Base-by-base conservation (phyloP, 2,797 vertebrate genomes). In the Pteronotus mesoamericanus region DNA sequence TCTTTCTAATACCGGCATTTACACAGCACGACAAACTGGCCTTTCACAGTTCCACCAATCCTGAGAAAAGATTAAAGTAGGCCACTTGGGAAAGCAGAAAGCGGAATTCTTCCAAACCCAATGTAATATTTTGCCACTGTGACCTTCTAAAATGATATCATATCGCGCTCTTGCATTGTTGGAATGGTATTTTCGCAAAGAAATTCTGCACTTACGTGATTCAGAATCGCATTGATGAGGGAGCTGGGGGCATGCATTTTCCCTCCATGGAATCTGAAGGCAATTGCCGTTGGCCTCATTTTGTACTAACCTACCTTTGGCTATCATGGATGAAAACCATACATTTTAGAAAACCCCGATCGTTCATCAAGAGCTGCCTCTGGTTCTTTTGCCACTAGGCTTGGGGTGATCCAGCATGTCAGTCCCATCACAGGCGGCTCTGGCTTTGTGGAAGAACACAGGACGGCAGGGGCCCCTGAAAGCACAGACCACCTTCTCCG, bases 11-110 rank as follows among this genome's bases (percentile, higher is more conserved):
- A 26, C 37, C 19, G 19, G 64, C 32, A 0, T 51, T 72, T 34
- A 11, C 21, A 16, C 69, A 44, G 2, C 75, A 83, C 78, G 91
- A 84, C 93, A 95, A 93, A 72, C 22, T 37, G 2, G 91, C 91
- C 88, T 96, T 93, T 88, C 92, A 91, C 66, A 71, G 88, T 75
- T 91, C 96, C 71, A 57, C 85, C 95, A 83, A 9, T 75, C 51
- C 59, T 29, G 39, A 71, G 48, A 69, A 64, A 92, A 82, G 66
- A 97, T 48, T 51, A 75, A 95, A 86, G 95, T 93, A 59, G 64
- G 71, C 19, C n/a, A 18, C 51, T 14, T 7, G 19, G 71, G 59
- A 83, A 82, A 86, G 48, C 77, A 34, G 48, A 78, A 32, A 55
- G 21, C 6, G 1, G 74, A 85, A 86, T 64, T 75, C 94, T 86